phyloP scores from a whole-genome alignment of 2,797 vertebrate species.

The Propithecus perrieri region DNA sequence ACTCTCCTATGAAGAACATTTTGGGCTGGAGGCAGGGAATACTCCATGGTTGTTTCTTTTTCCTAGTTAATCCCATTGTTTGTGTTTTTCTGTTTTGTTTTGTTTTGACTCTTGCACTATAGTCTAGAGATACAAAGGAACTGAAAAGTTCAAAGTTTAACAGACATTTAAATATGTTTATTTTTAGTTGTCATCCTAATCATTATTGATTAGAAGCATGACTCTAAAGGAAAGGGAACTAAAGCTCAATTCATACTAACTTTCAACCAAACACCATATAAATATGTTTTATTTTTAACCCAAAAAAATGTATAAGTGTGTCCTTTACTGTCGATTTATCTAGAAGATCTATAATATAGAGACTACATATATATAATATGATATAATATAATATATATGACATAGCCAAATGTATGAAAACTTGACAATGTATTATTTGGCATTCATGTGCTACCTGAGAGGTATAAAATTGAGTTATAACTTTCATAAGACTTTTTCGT shows the following conservation, averaged over 20 bases:
- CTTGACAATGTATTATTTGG: conserved; percentile 73
- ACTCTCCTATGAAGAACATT: conserved; percentile 64
- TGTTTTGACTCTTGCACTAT: conserved; percentile 75
- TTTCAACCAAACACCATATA: conserved; percentile 73
- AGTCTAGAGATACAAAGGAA: conserved; percentile 76
- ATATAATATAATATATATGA: conserved; percentile 78
- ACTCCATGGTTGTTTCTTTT: conserved; percentile 64
- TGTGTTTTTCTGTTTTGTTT: conserved; percentile 30
- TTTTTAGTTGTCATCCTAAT: conserved; percentile 72
- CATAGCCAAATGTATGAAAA: conserved; percentile 83
- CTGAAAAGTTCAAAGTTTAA: conserved; percentile 70
- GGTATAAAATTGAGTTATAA: conserved; percentile 47
- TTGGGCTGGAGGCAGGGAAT: conserved; percentile 76
- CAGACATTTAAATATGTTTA: conserved; percentile 68
- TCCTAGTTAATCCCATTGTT: conserved; percentile 57
- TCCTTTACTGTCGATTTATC: conserved; percentile 82
- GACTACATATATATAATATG: conserved; percentile 79
- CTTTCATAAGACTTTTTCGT: conserved; percentile 24
- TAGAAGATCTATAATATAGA: conserved; percentile 82
- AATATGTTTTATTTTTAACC: conserved; percentile 82
- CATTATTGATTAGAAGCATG: conserved; percentile 69
- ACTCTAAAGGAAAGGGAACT: conserved; percentile 67
- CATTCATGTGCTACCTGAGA: conserved; percentile 62
- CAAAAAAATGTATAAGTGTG: conserved; percentile 75
- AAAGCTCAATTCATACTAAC: conserved; percentile 68